Evolutionary conservation across 2,113 vertebrate species (phyloP).

Genomic region (Stictonetta naevosa): DNA sequence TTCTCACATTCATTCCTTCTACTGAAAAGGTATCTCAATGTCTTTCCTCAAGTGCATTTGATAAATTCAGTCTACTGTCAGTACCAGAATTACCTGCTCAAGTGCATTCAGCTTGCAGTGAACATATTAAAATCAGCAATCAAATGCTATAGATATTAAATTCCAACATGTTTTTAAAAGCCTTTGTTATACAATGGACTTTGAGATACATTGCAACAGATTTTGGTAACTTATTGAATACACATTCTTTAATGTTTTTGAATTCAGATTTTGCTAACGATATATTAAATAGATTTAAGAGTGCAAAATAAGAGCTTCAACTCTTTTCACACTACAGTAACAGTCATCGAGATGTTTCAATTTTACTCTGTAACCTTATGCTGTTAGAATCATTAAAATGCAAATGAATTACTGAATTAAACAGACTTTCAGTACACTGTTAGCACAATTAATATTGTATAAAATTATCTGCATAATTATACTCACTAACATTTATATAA

Average conservation of each 20-base stretch:
- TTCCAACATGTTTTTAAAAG: background rate
- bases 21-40: background rate
- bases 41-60: background rate
- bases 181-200: background rate
- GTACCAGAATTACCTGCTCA: background rate
- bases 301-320: conserved; percentile 50
- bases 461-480: conserved; percentile 79
- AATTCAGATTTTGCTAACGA: conserved; percentile 21
- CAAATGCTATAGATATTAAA: background rate
- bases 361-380: conserved; percentile 70
- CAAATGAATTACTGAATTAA: conserved; percentile 81
- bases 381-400: conserved; percentile 79
- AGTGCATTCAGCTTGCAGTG: background rate
- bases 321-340: conserved; percentile 43
- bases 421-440: conserved; percentile 70
- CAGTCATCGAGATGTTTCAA: conserved; percentile 72
- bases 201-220: background rate
- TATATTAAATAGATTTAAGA: conserved; percentile 42
- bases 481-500: conserved; percentile 74
- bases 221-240: background rate
- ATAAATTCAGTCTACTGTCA: background rate
- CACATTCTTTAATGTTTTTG: background rate
- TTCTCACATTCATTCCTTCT: background rate
- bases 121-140: background rate
- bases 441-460: conserved; percentile 80